These are phyloP conservation scores for Diplogasteroides magnus DNA, from an alignment of 1,140 invertebrate genomes.

Conservation along the genomic window DNA sequence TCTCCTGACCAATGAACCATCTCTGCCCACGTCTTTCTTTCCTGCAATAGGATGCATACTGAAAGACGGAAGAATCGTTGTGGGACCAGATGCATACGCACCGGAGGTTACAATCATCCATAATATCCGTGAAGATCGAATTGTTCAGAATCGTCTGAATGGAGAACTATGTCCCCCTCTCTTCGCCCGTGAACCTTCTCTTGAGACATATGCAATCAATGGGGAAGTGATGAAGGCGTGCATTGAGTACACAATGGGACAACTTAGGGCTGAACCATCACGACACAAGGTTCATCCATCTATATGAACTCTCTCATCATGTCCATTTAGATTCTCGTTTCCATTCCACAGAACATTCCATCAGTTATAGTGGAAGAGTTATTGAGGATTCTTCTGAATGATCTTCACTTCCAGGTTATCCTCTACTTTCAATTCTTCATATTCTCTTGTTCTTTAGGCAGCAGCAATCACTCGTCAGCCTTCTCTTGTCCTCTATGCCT, in stretches of 20 bases:
- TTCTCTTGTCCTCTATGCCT: constrained; percentile 64
- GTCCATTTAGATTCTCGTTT: constrained; percentile 43
- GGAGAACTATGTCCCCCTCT: constrained; percentile 47
- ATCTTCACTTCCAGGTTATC: constrained; percentile 47
- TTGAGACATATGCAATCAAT: constrained; percentile 61
- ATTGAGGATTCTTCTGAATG: constrained; percentile 39
- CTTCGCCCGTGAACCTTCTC: constrained; percentile 60
- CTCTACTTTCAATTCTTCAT: no score
- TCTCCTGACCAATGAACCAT: constrained; percentile 61
- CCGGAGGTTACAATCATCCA: constrained; percentile 56
- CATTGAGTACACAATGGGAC: constrained; percentile 40
- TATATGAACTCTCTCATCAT: constrained; percentile 8
- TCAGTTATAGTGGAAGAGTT: constrained; percentile 39
- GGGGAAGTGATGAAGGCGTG: constrained; percentile 40
- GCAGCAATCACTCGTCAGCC: constrained; percentile 64
- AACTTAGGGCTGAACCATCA: constrained; percentile 40
- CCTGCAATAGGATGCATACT: constrained; percentile 62
- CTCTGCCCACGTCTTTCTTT: constrained; percentile 64
- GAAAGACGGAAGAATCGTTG: constrained; percentile 56
- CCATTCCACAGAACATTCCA: constrained; percentile 51
- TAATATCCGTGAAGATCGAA: no score
- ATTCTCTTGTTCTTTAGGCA: constrained; percentile 56
- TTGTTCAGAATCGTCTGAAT: constrained; percentile 16
- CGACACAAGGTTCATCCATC: constrained; percentile 39
- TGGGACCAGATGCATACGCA: constrained; percentile 61